Base-by-base conservation (phyloP, 2,113 vertebrate genomes). In the Notiomystis cincta region DNA sequence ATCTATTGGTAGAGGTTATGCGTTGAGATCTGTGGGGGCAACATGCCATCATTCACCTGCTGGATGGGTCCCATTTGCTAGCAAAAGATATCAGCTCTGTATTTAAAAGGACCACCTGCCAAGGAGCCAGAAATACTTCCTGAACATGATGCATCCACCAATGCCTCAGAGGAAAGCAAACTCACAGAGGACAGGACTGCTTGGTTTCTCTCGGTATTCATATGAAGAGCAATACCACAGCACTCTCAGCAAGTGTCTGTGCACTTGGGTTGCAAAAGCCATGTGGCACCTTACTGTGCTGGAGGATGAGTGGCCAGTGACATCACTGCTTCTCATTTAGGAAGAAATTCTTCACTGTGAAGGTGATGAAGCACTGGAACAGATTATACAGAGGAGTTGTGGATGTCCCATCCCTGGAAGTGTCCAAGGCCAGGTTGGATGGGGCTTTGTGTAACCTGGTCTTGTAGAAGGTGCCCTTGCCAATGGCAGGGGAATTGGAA, bases 161-260 rank as follows among this genome's bases (percentile, higher is more conserved):
- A 4, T 33, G 21, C 23, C 76, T 78, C 27, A 47, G 50, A 73
- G 4, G 57, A 69, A 69, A 64, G 64, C 14, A 67, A 10, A 11
- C 15, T 38, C 22, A 24, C 11, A 38, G 50, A 56, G 8, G 38
- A 40, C 25, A 61, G 27, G 8, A 31, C 12, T 2, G 0, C 61
- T 65, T 66, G 25, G 4, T 20, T 53, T 80, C 20, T 35, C 42
- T 48, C 57, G 85, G 9, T 50, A 50, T 23, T 40, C 10, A 21
- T 47, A 25, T 11, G 40, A 66, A 56, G 14, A 67, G 28, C 2
- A 3, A 15, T 35, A 53, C 14, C 14, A 15, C 0, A 0, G 54
- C 9, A n/a, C 11, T 45, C 45, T 15, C 3, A 6, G 27, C 24
- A 72, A 58, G 16, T 8, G 19, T 37, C 18, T 28, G 2, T 27